Evolutionary conservation across 2,888 invertebrate species (phyloP), one percentile per base, ranked within the genome.

Genomic region (Hesperia comma): DNA sequence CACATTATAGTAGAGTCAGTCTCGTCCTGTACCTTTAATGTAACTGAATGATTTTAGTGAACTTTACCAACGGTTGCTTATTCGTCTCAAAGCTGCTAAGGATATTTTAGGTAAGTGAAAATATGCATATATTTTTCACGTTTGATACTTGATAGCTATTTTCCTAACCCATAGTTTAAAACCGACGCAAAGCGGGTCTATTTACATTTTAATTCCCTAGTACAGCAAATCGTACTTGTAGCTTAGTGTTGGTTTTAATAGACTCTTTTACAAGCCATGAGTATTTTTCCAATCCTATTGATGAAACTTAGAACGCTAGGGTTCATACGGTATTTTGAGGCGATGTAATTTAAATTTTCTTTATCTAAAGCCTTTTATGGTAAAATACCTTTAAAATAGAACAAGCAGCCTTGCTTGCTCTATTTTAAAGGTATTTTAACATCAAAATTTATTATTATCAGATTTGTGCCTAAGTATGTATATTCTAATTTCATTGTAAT

Each of bases 41-140:
- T 43, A 7, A 21, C 26, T 14, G 21, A 26, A 6, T 10, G 21
- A 26, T 12, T 51, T 49, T 19, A 14, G 8, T 51, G 26, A 26
- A 7, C 6, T n/a, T 14, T 26, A 51, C 21, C 1, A 21, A 14
- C 14, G 21, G 21, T 26, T 26, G 51, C 26, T 1, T 6, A 21
- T 21, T 46, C 14, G 51, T 51, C 51, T 43, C n/a, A 43, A 43
- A 26, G 58, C 58, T 43, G 37, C 32, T 58, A 58, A 46, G 43
- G 15, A 61, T 37, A 61, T 32, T 8, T 43, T 58, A 58, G 58
- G 58, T 58, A 58, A 58, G 58, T 41, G 14, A 58, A 40, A 56
- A 32, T n/a, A 43, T 6, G n/a, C 57, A 15, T 8, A 15, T 8
- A 58, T 58, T 26, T 57, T 21, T 57, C 41, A 10, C 37, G 55